A percentile compares a stretch with the other conserved stretches of the same genome.
phyloP scores from a whole-genome alignment of 2,888 invertebrate genomes.

The Calliopum simillimum region DNA sequence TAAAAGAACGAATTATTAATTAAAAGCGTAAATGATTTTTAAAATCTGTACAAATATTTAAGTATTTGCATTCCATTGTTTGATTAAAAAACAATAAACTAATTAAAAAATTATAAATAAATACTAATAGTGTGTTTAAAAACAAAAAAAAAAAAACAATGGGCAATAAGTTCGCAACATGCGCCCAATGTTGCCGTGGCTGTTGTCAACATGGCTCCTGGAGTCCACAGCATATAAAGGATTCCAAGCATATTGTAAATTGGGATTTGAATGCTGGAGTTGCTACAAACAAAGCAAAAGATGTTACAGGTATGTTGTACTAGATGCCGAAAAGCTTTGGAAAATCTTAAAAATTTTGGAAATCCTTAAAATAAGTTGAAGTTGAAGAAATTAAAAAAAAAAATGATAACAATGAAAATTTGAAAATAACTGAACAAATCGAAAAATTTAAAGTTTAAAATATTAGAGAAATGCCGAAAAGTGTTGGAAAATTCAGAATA shows the following conservation, averaged over 20 bases:
- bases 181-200: conserved; percentile 22
- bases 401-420: too few relatives aligned
- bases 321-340: too few relatives aligned
- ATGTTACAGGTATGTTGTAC: conserved; percentile 28
- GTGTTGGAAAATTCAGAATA: too few relatives aligned
- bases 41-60: conserved; percentile 17
- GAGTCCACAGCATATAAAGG: conserved; percentile 23
- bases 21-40: conserved; percentile 2
- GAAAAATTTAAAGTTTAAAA: too few relatives aligned
- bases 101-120: too few relatives aligned
- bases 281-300: conserved; percentile 12
- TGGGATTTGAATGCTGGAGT: conserved; percentile 39
- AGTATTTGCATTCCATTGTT: background rate
- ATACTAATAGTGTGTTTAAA: background rate
- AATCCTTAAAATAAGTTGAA: too few relatives aligned
- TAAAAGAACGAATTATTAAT: background rate
- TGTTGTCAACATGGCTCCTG: conserved; percentile 33
- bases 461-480: too few relatives aligned
- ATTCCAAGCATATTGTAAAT: conserved; percentile 44
- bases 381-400: too few relatives aligned
- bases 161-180: conserved; percentile 47
- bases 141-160: conserved; percentile 33
- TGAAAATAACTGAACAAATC: too few relatives aligned
- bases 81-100: too few relatives aligned
- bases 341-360: too few relatives aligned